A percentile compares a stretch with the other conserved stretches of the same genome.
These are phyloP conservation scores for Drosophila watanabei DNA, from an alignment of 1,140 invertebrate genomes.

Conservation along the genomic window DNA sequence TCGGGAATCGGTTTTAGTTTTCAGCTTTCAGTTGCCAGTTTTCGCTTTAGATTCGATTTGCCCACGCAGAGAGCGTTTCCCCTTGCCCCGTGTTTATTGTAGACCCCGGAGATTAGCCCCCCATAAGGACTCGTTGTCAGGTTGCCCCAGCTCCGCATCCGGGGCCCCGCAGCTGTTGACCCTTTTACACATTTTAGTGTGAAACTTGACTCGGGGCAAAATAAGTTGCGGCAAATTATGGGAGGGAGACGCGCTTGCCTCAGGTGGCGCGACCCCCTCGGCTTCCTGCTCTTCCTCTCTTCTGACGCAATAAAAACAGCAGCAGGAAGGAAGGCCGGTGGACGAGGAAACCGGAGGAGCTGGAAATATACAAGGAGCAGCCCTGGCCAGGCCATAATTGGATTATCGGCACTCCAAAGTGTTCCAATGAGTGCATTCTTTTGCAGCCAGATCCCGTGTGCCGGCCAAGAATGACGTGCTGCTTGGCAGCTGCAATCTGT, in stretches of 20 bases:
- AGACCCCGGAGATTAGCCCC: constrained; percentile 65
- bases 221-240: constrained; percentile 77
- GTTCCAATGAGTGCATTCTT: constrained; percentile 68
- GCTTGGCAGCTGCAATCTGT: constrained; percentile 10
- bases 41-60: constrained; percentile 13
- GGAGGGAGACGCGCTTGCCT: constrained; percentile 43
- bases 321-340: constrained; percentile 10
- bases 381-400: constrained; percentile 71
- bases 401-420: constrained; percentile 73
- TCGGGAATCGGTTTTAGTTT: constrained; percentile 41
- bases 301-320: constrained; percentile 20
- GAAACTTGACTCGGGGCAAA: constrained; percentile 74
- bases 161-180: constrained; percentile 54
- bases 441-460: constrained; percentile 44
- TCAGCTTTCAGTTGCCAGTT: no score
- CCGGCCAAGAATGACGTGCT: constrained; percentile 8
- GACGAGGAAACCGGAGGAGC: constrained; percentile 18
- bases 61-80: neutral
- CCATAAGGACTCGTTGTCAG: constrained; percentile 24
- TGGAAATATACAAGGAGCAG: constrained; percentile 7
- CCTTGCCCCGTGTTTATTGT: neutral
- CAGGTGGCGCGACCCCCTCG: constrained; percentile 7
- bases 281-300: neutral
- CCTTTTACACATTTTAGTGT: constrained; percentile 73
- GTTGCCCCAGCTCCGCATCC: constrained; percentile 9